Conservation (phyloP, 1,140 invertebrate species). For the Musca vetustissima region DNA sequence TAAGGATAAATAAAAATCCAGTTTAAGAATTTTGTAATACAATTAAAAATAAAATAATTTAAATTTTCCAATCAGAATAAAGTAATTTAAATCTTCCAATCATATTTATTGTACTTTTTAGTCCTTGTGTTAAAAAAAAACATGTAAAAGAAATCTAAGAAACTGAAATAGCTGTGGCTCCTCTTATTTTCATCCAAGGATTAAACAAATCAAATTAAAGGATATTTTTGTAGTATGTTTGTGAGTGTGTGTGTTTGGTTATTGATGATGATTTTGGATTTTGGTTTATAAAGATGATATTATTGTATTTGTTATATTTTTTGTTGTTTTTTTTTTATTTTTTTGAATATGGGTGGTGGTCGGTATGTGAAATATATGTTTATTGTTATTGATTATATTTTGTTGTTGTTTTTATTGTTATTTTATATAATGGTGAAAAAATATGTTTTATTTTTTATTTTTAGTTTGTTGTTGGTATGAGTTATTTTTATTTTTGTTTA, state of each 20-base stretch:
- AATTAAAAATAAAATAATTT: too few species aligned
- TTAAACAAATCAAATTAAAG: neutral
- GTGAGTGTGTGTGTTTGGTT: too few species aligned
- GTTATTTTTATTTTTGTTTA: slow-evolving; percentile 13
- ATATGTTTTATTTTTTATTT: slow-evolving; percentile 47
- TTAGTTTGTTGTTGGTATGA: slow-evolving; percentile 20
- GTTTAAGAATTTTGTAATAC: too few species aligned
- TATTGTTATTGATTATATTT: slow-evolving; percentile 19
- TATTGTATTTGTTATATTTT: neutral
- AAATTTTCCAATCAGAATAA: too few species aligned
- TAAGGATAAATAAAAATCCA: too few species aligned
- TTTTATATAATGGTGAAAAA: slow-evolving; percentile 52
- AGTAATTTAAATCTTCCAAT: too few species aligned
- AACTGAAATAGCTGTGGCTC: neutral
- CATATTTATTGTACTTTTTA: too few species aligned
- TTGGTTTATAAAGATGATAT: neutral
- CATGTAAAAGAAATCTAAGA: too few species aligned
- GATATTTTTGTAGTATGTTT: neutral
- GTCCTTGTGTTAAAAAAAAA: too few species aligned
- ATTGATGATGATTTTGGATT: too few species aligned
- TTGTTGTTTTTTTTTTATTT: neutral
- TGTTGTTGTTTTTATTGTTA: slow-evolving; percentile 23
- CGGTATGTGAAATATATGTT: slow-evolving; percentile 18
- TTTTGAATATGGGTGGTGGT: slow-evolving; percentile 16
- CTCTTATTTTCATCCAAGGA: slow-evolving; percentile 4